Evolutionary conservation across 30 jellyfish, hydroid and myxozoan genomes (phyloP).

Genomic region (Morbakka virulenta): DNA sequence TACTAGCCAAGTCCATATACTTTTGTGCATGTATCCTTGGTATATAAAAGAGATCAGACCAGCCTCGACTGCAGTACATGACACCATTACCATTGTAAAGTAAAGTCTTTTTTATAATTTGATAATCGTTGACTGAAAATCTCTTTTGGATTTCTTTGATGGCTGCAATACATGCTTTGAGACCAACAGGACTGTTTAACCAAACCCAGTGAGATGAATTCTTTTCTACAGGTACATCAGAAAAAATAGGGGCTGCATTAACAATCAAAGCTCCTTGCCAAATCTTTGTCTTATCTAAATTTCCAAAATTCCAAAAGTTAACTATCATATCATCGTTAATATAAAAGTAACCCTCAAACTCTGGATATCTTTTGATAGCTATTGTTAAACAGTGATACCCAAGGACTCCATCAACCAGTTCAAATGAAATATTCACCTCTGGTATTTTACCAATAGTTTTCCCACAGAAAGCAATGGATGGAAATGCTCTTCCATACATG

Average conservation of each 20-base stretch:
- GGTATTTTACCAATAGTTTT: slow-evolving; percentile 32
- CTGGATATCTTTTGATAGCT: slow-evolving; percentile 62
- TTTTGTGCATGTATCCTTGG: slow-evolving; percentile 67
- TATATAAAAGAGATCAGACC: slow-evolving; percentile 85
- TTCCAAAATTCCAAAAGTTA: slow-evolving; percentile 80
- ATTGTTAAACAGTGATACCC: slow-evolving; percentile 69
- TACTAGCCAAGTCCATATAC: slow-evolving; percentile 55
- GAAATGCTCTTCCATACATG: slow-evolving; percentile 62
- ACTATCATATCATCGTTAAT: slow-evolving; percentile 82
- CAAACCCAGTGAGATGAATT: slow-evolving; percentile 64
- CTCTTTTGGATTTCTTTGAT: slow-evolving; percentile 7
- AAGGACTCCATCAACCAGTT: slow-evolving; percentile 42
- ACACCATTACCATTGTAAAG: slow-evolving; percentile 59
- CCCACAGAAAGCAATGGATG: slow-evolving; percentile 74
- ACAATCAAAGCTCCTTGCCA: slow-evolving; percentile 81
- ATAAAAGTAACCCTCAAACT: slow-evolving; percentile 68
- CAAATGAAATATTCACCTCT: slow-evolving; percentile 38
- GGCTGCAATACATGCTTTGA: slow-evolving; percentile 40
- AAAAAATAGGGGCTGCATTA: slow-evolving; percentile 53
- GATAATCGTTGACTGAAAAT: slow-evolving; percentile 27
- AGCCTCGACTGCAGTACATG: slow-evolving; percentile 74
- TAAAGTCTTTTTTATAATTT: slow-evolving; percentile 4
- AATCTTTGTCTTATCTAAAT: slow-evolving; percentile 45
- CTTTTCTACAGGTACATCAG: neutral
- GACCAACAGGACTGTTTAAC: slow-evolving; percentile 59